Conservation (phyloP, 2,797 vertebrate genomes). For the Mycteria americana region DNA sequence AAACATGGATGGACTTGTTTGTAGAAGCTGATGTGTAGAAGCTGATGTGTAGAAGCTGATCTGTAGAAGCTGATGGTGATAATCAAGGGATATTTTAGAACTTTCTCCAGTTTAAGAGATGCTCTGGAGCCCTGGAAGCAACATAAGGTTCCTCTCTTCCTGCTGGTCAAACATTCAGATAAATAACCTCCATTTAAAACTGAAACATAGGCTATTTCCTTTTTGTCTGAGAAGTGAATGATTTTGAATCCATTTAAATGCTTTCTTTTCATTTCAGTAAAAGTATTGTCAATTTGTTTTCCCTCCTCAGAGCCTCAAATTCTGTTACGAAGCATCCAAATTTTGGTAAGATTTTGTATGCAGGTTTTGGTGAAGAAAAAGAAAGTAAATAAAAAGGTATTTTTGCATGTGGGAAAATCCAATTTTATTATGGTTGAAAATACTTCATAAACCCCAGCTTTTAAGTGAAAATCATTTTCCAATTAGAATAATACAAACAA, state of each 20-base stretch:
- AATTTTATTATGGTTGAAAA: background rate
- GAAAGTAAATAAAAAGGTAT: background rate
- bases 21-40: accelerated
- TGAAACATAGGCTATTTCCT: background rate
- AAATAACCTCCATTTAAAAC: background rate
- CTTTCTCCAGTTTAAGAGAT: background rate
- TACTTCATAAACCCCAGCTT: background rate
- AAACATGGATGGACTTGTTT: background rate
- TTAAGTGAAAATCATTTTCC: background rate
- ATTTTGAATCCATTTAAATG: background rate
- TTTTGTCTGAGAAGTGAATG: background rate
- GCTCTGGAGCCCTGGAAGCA: background rate
- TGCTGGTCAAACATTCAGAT: background rate
- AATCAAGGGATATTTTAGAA: background rate
- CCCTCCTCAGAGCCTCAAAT: background rate
- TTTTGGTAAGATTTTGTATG: background rate
- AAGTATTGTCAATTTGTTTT: background rate
- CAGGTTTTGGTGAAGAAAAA: background rate
- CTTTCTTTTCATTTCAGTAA: background rate
- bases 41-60: too few species aligned
- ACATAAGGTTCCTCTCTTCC: background rate
- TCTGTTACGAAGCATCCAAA: background rate
- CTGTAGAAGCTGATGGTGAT: background rate
- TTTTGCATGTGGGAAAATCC: background rate
- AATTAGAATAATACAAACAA: background rate